Percentiles rank a stretch among this genome's conserved stretches.
phyloP scores from a whole-genome alignment of 2,113 vertebrate species.

The Prolemur simus region DNA sequence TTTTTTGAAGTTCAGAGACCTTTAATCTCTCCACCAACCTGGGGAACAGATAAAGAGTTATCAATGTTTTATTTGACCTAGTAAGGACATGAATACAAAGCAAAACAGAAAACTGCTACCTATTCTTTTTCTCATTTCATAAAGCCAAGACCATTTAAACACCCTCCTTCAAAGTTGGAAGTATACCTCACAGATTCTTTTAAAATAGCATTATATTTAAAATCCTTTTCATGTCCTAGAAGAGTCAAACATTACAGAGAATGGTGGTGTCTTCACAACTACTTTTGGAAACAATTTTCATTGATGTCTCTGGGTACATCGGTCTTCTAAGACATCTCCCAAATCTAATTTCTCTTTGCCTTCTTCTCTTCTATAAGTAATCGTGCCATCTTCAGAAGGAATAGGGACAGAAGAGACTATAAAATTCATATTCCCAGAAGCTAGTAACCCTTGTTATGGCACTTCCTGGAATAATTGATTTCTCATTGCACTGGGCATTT shows the following conservation, averaged over 20 bases:
- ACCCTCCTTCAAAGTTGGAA: not conserved
- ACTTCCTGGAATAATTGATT: conserved; percentile 60
- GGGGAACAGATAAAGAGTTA: not conserved
- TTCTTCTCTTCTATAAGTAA: not conserved
- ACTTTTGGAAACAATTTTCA: not conserved
- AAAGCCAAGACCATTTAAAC: not conserved
- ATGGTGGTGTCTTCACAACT: not conserved
- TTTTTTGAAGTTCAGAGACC: not conserved
- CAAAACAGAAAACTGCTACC: not conserved
- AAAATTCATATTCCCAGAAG: conserved; percentile 57
- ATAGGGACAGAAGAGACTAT: conserved; percentile 30
- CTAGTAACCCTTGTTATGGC: not conserved
- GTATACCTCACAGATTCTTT: not conserved
- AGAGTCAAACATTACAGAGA: not conserved
- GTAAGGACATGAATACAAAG: not conserved
- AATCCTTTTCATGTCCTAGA: not conserved
- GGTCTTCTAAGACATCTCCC: not conserved
- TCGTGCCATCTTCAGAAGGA: conserved; percentile 8
- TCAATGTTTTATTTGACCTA: not conserved
- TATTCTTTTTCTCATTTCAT: not conserved
- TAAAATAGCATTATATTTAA: not conserved
- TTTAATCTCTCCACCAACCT: not conserved
- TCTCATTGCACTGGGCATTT: conserved; percentile 45
- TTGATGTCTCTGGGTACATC: not conserved
- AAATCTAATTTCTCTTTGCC: not conserved